Conservation (phyloP, 2,113 vertebrate genomes). For the Platichthys flesus region DNA sequence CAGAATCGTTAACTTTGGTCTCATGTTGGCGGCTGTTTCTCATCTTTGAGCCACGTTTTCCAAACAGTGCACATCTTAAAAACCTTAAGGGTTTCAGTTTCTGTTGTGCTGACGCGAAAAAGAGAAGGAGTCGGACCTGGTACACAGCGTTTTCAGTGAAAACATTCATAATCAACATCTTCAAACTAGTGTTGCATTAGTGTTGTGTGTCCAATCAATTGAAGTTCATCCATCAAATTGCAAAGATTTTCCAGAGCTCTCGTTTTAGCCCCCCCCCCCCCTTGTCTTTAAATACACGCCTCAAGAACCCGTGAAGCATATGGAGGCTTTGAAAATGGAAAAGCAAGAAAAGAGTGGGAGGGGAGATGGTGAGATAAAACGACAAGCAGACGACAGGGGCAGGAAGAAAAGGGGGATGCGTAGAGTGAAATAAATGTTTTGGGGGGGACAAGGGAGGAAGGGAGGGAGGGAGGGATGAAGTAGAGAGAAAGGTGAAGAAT, state of each 20-base stretch:
- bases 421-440: slow-evolving; percentile 22
- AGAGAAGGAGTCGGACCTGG: too few relatives aligned
- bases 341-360: not conserved
- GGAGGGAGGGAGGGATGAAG: too few relatives aligned
- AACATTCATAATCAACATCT: not conserved
- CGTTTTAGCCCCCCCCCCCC: slow-evolving; percentile 4
- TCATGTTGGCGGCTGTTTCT: too few relatives aligned
- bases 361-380: slow-evolving; percentile 37
- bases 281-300: not conserved
- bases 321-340: slow-evolving; percentile 25
- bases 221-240: slow-evolving; percentile 28
- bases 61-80: too few relatives aligned
- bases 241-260: slow-evolving; percentile 11
- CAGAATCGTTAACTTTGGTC: too few relatives aligned
- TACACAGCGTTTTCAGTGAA: too few relatives aligned
- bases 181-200: not conserved
- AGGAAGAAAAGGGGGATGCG: slow-evolving; percentile 14
- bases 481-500: too few relatives aligned
- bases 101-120: too few relatives aligned
- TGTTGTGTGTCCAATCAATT: slow-evolving; percentile 17
- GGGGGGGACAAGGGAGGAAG: not conserved
- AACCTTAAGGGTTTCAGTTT: too few relatives aligned
- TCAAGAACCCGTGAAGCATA: slow-evolving; percentile 16
- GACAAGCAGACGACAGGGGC: slow-evolving; percentile 35
- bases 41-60: too few relatives aligned